Conservation (phyloP, 2,113 vertebrate genomes). For the Grallaria varia region DNA sequence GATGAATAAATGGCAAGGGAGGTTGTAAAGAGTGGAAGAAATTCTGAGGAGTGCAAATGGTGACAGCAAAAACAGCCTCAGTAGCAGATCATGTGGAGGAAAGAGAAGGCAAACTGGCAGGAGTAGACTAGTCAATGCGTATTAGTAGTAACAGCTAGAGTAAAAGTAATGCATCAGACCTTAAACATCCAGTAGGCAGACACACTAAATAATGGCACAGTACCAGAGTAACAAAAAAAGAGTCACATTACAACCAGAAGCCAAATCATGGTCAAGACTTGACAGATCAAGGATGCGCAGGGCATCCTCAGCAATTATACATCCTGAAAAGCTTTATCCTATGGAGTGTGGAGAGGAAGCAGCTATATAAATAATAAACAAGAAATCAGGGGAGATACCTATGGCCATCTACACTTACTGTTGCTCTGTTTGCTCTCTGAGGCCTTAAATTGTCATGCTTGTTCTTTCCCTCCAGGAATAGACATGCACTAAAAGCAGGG, state of each 20-base stretch:
- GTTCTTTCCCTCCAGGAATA: neutral
- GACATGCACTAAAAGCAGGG: neutral
- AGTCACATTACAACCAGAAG: neutral
- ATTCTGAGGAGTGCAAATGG: neutral
- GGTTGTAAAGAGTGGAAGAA: neutral
- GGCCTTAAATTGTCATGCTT: neutral
- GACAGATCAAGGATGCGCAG: neutral
- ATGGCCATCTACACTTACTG: neutral
- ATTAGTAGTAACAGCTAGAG: neutral
- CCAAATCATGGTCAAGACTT: neutral
- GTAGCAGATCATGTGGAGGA: neutral
- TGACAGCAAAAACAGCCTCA: neutral
- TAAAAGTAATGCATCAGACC: neutral
- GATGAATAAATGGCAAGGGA: neutral
- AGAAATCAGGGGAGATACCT: neutral
- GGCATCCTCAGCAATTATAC: neutral
- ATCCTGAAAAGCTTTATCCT: neutral
- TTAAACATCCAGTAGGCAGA: neutral
- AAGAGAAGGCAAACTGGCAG: neutral
- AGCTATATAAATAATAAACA: neutral
- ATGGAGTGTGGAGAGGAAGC: neutral
- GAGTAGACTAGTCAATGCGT: neutral
- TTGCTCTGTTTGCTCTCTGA: neutral
- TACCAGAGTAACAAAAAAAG: neutral
- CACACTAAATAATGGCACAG: neutral